phyloP scores from a whole-genome alignment of 1,140 invertebrate species.

The Platorchestia sp. region DNA sequence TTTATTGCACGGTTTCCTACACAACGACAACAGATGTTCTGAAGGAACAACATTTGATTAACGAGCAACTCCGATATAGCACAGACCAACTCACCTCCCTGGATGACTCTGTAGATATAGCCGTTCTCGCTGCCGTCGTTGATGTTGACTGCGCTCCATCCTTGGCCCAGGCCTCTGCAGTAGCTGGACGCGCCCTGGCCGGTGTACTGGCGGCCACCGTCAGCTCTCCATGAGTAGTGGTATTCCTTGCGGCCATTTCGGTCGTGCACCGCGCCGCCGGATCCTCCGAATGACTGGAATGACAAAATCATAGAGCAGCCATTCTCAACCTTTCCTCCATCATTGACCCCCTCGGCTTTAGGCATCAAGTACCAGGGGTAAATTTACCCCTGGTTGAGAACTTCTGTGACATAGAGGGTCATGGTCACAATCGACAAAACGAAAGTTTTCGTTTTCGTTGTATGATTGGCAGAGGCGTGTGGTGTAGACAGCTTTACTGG shows the following conservation, averaged over 20 bases:
- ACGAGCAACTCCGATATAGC: not conserved
- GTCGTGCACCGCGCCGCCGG: not conserved
- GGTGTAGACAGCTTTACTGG: not conserved
- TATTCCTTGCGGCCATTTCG: conserved; percentile 33
- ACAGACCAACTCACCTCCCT: not conserved
- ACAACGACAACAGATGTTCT: not conserved
- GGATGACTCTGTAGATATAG: conserved; percentile 40
- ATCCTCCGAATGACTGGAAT: conserved; percentile 35
- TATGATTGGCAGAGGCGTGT: not conserved
- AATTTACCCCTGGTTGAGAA: too few relatives aligned
- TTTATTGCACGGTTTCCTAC: not conserved
- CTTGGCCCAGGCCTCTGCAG: conserved; percentile 46
- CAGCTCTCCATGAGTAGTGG: conserved; percentile 40
- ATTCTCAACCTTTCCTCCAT: too few relatives aligned
- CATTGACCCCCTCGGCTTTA: too few relatives aligned
- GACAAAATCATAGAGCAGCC: too few relatives aligned
- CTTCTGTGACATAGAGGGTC: not conserved
- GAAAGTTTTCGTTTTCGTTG: not conserved
- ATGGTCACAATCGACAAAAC: not conserved
- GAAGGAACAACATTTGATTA: not conserved
- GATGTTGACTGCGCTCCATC: conserved; percentile 42
- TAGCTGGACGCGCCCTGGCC: conserved; percentile 38
- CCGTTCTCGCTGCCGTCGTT: conserved; percentile 42
- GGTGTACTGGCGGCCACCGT: conserved; percentile 39
- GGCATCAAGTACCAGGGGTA: not conserved